Conservation (phyloP, 2,113 vertebrate species). For the Tricholaema leucomelas region DNA sequence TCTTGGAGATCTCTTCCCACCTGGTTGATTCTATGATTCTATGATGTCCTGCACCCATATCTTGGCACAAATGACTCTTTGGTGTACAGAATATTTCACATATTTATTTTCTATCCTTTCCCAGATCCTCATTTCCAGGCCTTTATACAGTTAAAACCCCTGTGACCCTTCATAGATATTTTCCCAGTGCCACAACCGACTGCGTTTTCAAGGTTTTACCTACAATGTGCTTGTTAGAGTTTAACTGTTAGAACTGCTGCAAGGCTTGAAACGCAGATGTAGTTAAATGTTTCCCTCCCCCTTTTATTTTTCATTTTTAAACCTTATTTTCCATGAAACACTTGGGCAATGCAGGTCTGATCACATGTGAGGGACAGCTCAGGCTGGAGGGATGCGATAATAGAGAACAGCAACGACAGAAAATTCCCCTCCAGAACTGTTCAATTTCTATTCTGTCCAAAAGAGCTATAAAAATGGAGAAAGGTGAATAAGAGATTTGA, state of each 20-base stretch:
- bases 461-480: slow-evolving; percentile 73
- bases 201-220: not conserved
- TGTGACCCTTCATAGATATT: not conserved
- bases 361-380: slow-evolving; percentile 49
- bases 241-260: not conserved
- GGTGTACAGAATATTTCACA: not conserved
- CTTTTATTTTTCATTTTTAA: not conserved
- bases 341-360: slow-evolving; percentile 31
- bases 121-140: not conserved
- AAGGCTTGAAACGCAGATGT: not conserved
- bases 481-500: slow-evolving; percentile 82
- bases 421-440: slow-evolving; percentile 66
- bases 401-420: slow-evolving; percentile 52
- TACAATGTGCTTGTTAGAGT: not conserved
- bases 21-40: too few relatives aligned
- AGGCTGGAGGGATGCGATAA: slow-evolving; percentile 71
- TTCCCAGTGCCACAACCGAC: not conserved
- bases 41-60: not conserved
- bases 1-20: too few relatives aligned
- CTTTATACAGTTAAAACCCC: not conserved
- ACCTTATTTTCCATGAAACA: slow-evolving; percentile 54
- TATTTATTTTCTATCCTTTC: not conserved
- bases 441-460: slow-evolving; percentile 80
- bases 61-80: not conserved
- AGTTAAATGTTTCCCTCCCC: not conserved